phyloP scores from a whole-genome alignment of 2,888 invertebrate genomes.

The Adela reaumurella region DNA sequence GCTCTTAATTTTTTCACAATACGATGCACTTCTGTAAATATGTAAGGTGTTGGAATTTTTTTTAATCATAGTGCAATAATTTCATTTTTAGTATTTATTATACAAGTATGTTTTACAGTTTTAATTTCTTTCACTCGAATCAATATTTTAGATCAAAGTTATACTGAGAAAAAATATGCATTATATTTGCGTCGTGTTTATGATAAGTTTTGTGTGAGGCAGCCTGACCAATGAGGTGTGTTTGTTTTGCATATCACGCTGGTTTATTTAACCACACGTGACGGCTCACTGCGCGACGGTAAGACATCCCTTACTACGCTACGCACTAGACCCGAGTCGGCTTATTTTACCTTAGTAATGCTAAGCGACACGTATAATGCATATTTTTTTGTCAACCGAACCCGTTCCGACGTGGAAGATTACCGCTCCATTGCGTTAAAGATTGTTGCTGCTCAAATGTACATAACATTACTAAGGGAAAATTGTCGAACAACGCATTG shows the following conservation, averaged over 20 bases:
- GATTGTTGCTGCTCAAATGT: conserved; percentile 2
- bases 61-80: no score
- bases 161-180: conserved; percentile 48
- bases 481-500: conserved; percentile 17
- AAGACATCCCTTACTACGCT: conserved; percentile 10
- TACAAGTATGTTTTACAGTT: no score
- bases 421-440: conserved; percentile 3
- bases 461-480: conserved; percentile 50
- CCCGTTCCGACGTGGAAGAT: conserved; percentile 5
- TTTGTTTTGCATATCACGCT: conserved; percentile 15
- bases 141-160: no score
- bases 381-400: conserved; percentile 42
- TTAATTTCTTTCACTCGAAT: no score
- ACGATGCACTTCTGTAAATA: no score
- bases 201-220: conserved; percentile 6
- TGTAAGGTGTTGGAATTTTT: no score
- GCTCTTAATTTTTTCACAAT: no score
- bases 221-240: conserved; percentile 4
- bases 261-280: conserved; percentile 11
- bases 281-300: conserved; percentile 13
- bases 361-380: conserved; percentile 27
- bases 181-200: conserved; percentile 23
- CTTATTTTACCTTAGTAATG: conserved; percentile 51
- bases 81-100: no score
- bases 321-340: conserved; percentile 16